Percentiles rank a stretch among this genome's conserved stretches.
Conservation (phyloP, 2,797 vertebrate species). For the Eulemur mongoz region DNA sequence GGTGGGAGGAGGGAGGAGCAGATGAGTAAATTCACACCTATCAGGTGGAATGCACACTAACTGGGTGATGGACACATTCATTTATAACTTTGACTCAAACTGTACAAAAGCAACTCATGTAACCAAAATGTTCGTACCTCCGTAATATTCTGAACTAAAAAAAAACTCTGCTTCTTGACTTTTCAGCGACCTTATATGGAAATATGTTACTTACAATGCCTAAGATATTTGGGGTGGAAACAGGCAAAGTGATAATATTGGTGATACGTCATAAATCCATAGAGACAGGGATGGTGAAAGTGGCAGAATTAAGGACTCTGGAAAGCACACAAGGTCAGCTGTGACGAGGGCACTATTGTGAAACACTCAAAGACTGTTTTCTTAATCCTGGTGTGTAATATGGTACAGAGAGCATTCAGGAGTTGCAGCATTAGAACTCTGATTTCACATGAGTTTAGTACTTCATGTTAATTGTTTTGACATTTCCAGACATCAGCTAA, state of each 20-base stretch:
- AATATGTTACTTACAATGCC: constrained; percentile 79
- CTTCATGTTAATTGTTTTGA: constrained; percentile 73
- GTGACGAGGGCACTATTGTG: constrained; percentile 76
- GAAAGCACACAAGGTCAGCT: constrained; percentile 77
- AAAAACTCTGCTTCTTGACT: background rate
- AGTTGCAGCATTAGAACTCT: constrained; percentile 64
- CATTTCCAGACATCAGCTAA: constrained; percentile 76
- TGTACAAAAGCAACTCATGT: too few relatives aligned
- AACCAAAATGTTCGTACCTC: too few relatives aligned
- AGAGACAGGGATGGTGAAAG: constrained; percentile 78
- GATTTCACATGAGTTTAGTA: constrained; percentile 79
- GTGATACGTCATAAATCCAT: constrained; percentile 83
- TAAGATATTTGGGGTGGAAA: constrained; percentile 78
- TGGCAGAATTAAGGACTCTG: constrained; percentile 80
- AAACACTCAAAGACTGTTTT: constrained; percentile 70
- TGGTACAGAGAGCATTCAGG: constrained; percentile 53
- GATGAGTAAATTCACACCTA: too few relatives aligned
- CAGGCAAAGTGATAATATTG: constrained; percentile 72
- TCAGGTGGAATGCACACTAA: too few relatives aligned
- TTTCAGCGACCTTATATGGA: constrained; percentile 70
- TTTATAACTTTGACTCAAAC: too few relatives aligned
- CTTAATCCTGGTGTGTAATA: constrained; percentile 76
- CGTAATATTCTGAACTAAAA: too few relatives aligned
- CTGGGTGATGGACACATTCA: too few relatives aligned
- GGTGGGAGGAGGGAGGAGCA: too few relatives aligned